These are phyloP conservation scores for Therioaphis trifolii DNA, from an alignment of 2,888 invertebrate genomes.

Conservation along the genomic window DNA sequence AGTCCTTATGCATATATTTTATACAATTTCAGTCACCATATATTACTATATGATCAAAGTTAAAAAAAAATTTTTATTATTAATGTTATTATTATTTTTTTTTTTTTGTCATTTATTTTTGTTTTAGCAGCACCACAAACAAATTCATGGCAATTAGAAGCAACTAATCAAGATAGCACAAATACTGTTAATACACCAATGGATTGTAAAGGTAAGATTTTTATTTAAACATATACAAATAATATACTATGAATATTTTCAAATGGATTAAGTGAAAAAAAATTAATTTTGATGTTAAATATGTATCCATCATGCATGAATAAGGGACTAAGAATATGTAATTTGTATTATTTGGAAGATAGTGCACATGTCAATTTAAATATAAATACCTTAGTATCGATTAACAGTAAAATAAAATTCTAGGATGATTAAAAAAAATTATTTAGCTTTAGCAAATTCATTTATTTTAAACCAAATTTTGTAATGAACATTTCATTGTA, in stretches of 20 bases:
- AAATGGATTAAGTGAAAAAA: constrained; percentile 28
- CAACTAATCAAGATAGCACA: constrained; percentile 57
- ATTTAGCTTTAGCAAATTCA: neutral
- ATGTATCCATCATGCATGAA: constrained; percentile 57
- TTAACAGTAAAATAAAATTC: neutral
- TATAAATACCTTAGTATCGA: constrained; percentile 20
- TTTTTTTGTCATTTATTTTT: neutral
- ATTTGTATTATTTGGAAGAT: constrained; percentile 32
- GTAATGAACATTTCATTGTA: neutral
- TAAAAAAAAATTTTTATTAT: too few species aligned
- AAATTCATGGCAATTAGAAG: constrained; percentile 61
- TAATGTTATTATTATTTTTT: too few species aligned
- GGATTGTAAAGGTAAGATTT: constrained; percentile 62
- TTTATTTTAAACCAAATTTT: neutral
- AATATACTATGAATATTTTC: constrained; percentile 28
- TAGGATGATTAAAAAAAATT: neutral
- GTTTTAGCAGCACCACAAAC: constrained; percentile 40
- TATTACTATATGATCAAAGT: too few species aligned
- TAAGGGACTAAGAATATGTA: constrained; percentile 28
- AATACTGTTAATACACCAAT: constrained; percentile 58
- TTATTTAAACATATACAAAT: constrained; percentile 17
- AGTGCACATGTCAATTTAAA: constrained; percentile 50
- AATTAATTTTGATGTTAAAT: constrained; percentile 33
- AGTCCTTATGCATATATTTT: too few species aligned
- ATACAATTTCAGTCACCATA: too few species aligned